Evolutionary conservation across 2,888 invertebrate genomes (phyloP), one percentile per base, ranked within the genome.

Genomic region (Cinara cedri): DNA sequence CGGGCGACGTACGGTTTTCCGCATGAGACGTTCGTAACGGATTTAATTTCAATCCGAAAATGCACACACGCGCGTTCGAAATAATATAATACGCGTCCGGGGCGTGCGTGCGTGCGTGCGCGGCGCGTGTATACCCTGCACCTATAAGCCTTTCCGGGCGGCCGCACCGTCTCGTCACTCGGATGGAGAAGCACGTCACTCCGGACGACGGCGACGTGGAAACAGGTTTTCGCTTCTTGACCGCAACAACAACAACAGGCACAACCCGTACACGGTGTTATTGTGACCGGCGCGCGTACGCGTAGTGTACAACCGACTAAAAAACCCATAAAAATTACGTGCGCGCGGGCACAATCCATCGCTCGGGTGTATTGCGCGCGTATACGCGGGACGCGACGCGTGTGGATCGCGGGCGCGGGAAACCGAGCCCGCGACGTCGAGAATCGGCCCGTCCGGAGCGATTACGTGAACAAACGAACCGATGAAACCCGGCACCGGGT

Each of bases 31-130:
- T 55, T 76, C 44, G 55, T 75, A 76, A 70, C 49, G 68, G 68
- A 78, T 78, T 78, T 70, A 70, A 78, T 78, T 78, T 78, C 78
- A 78, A 78, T 63, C 46, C 55, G 55, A 76, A 76, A 51, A 34
- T 6, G 6, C 19, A n/a, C n/a, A n/a, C n/a, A 13, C 13, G 46
- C 13, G 46, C 16, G 16, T 51, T n/a, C n/a, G n/a, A 51, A 16
- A 51, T 16, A 44, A 16, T 16, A 46, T 24, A 24, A 34, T 46
- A 21, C 34, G n/a, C n/a, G 24, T 60, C 24, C 1, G 57, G 16
- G 21, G 21, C 10, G 44, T n/a, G n/a, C n/a, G n/a, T n/a, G n/a
- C n/a, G n/a, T n/a, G n/a, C n/a, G n/a, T n/a, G n/a, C n/a, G n/a
- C n/a, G n/a, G n/a, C n/a, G n/a, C n/a, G n/a, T n/a, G n/a, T n/a